Evolutionary conservation across 2,113 vertebrate species (phyloP).

Genomic region (Synodontis membranacea): DNA sequence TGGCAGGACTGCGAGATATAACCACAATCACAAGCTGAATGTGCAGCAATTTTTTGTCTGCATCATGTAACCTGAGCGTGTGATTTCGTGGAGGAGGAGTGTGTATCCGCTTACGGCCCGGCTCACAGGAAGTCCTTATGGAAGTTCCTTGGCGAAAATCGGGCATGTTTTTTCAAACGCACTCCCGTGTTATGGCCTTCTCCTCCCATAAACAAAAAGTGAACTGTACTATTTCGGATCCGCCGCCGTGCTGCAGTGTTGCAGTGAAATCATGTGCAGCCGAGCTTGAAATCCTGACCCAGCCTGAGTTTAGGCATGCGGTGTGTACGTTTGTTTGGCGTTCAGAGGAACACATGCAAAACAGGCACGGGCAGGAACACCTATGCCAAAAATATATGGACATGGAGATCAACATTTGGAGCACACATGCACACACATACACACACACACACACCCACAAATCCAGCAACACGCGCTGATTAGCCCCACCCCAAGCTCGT

Average conservation of each 20-base stretch:
- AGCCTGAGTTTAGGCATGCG: constrained; percentile 37
- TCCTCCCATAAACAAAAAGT: neutral
- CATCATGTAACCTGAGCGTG: neutral
- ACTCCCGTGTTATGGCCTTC: neutral
- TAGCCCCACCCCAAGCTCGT: constrained; percentile 68
- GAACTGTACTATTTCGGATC: constrained; percentile 8
- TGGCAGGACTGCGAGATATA: neutral
- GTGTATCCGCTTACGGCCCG: constrained; percentile 12
- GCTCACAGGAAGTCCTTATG: constrained; percentile 46
- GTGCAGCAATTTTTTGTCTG: neutral
- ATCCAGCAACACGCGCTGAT: constrained; percentile 1
- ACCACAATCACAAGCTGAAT: neutral
- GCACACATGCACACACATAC: neutral
- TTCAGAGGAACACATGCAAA: constrained; percentile 52
- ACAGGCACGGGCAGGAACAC: constrained; percentile 52
- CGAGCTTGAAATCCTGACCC: constrained; percentile 44
- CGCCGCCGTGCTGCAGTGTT: constrained; percentile 17
- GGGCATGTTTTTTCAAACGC: constrained; percentile 38
- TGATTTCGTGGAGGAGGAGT: neutral
- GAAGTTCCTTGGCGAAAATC: constrained; percentile 45
- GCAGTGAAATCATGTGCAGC: constrained; percentile 46
- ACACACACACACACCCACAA: constrained; percentile 55
- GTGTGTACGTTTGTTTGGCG: constrained; percentile 50
- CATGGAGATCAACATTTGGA: neutral
- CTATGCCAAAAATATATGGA: constrained; percentile 22